Evolutionary conservation across 2,888 invertebrate species (phyloP), one percentile per base, ranked within the genome.

Genomic region (Spodoptera exigua): DNA sequence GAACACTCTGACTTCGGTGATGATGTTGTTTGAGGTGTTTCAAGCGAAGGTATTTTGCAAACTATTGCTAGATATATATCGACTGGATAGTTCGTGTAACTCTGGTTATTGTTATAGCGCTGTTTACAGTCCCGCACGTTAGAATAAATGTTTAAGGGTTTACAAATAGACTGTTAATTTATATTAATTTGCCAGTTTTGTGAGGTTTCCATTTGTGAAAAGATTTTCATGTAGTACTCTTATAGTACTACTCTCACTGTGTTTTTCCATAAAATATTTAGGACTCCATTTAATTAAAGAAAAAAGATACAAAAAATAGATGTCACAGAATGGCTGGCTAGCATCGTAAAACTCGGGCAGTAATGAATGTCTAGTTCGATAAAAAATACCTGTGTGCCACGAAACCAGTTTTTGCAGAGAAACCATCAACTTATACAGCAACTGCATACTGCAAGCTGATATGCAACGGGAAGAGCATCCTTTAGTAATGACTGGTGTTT

Each of bases 401-500:
- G 7, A 35, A 21, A 16, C 13, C 18, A 43, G 16, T 16, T 44
- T 63, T 56, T 16, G 10, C n/a, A 44, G 27, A 36, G 49, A 66
- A 40, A 41, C 9, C 12, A 2, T 34, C 12, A 12, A 40, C 14
- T 36, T 27, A 16, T 44, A 41, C 14, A 7, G 34, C 21, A 35
- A 14, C n/a, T 10, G 34, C 21, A 39, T 13, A 13, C 11, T 35
- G n/a, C 16, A 41, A 18, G 18, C 32, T 56, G 27, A 47, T 51
- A 53, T 44, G 49, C 43, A 36, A 41, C 7, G 48, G 21, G 46
- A 58, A 51, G 17, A 10, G 45, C 35, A 49, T 58, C 43, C 51
- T 48, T 45, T 47, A 60, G 59, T 70, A 67, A 73, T 62, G 52
- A 54, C 48, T 48, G 55, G 59, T 75, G 65, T 80, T 78, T 76